These are phyloP conservation scores for Oscheius onirici DNA, from an alignment of 2,888 invertebrate species.

Conservation along the genomic window DNA sequence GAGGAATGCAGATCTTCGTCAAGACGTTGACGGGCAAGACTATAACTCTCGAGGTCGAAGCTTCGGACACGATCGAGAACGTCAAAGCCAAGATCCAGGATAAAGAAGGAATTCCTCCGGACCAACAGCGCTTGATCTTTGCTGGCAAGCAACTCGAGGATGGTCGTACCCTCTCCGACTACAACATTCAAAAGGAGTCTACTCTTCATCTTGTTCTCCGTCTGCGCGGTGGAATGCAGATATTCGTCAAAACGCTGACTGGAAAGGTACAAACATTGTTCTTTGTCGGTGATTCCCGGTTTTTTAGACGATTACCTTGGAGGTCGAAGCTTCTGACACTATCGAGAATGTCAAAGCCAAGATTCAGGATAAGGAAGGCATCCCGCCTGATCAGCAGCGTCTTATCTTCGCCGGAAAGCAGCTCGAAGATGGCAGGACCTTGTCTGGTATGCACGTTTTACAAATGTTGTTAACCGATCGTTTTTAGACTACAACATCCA, in stretches of 20 bases:
- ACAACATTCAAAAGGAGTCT: conserved; percentile 47
- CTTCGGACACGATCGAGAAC: conserved; percentile 57
- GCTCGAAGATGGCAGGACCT: conserved; percentile 89
- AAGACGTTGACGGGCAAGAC: conserved; percentile 88
- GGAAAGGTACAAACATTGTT: conserved; percentile 80
- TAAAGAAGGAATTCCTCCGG: conserved; percentile 60
- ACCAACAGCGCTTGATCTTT: conserved; percentile 58
- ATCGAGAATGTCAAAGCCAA: conserved; percentile 59
- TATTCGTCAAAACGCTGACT: conserved; percentile 87
- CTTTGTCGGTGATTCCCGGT: conserved; percentile 7
- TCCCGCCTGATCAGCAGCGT: conserved; percentile 58
- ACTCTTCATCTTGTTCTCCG: conserved; percentile 53
- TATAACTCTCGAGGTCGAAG: conserved; percentile 74
- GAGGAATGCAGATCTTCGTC: conserved; percentile 90
- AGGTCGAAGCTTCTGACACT: conserved; percentile 56
- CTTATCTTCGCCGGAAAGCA: conserved; percentile 78
- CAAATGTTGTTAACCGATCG: conserved; percentile 73
- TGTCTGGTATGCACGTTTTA: conserved; percentile 80
- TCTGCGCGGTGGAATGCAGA: conserved; percentile 81
- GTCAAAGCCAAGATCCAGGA: conserved; percentile 60
- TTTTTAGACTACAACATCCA: conserved; percentile 74
- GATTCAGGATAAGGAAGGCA: conserved; percentile 60
- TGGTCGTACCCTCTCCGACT: conserved; percentile 62
- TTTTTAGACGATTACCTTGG: conserved; percentile 77
- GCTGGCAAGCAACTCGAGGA: conserved; percentile 76